A percentile compares a stretch with the other conserved stretches of the same genome.
These are phyloP conservation scores for Amblyteles armatorius DNA, from an alignment of 2,888 invertebrate genomes.

Conservation along the genomic window DNA sequence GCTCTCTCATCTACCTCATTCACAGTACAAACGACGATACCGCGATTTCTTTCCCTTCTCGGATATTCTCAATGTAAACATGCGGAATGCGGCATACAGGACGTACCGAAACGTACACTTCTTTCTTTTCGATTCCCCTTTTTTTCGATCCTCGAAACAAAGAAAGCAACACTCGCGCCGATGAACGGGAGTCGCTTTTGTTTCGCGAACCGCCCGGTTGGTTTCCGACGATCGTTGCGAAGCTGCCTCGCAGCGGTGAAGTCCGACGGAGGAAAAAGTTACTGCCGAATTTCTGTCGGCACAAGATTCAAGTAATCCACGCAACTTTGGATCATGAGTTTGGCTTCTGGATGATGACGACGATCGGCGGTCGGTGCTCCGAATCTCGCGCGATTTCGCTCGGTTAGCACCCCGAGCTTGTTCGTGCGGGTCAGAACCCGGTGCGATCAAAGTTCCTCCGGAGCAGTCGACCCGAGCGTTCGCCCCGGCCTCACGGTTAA, in stretches of 20 bases:
- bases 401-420: neutral
- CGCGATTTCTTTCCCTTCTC: neutral
- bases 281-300: neutral
- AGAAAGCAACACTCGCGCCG: neutral
- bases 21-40: neutral
- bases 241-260: neutral
- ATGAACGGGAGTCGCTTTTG: neutral
- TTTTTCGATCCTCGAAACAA: neutral
- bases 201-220: neutral
- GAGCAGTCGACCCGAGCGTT: constrained; percentile 45
- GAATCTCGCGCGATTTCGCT: neutral
- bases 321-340: neutral
- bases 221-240: neutral
- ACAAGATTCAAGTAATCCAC: neutral
- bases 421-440: neutral
- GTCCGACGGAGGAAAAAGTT: neutral
- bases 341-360: neutral
- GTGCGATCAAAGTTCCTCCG: constrained; percentile 61
- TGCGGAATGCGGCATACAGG: neutral
- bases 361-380: neutral
- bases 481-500: constrained; percentile 34
- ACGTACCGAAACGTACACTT: neutral
- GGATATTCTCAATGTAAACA: neutral
- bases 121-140: neutral
- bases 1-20: constrained; percentile 15